These are phyloP conservation scores for Drosophila yooni DNA, from an alignment of 2,888 invertebrate genomes.

Conservation along the genomic window DNA sequence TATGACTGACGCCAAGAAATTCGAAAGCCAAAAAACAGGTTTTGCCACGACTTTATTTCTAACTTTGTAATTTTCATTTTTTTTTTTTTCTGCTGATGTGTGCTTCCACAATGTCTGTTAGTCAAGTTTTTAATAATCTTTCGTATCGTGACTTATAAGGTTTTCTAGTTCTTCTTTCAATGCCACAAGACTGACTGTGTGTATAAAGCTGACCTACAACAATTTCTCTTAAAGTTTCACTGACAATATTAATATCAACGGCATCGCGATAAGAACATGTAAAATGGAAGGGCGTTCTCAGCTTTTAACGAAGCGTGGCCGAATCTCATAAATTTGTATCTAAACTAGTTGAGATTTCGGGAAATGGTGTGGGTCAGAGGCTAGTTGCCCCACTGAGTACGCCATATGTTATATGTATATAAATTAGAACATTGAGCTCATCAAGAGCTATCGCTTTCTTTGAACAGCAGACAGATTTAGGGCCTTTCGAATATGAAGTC, in stretches of 20 bases:
- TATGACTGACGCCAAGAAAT: conserved; percentile 48
- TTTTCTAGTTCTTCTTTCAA: conserved; percentile 22
- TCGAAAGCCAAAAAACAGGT: conserved; percentile 56
- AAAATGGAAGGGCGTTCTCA: not conserved
- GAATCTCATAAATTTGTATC: not conserved
- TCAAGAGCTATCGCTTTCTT: not conserved
- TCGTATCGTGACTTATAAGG: conserved; percentile 29
- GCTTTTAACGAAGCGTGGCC: not conserved
- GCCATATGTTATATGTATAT: not conserved
- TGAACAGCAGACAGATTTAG: not conserved
- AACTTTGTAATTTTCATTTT: conserved; percentile 11
- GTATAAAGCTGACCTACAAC: conserved; percentile 18
- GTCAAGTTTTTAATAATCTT: conserved; percentile 27
- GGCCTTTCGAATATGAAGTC: not conserved
- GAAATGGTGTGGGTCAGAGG: not conserved
- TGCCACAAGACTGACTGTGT: conserved; percentile 8
- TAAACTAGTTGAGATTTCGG: not conserved
- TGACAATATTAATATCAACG: conserved; percentile 2
- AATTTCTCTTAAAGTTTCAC: conserved; percentile 1
- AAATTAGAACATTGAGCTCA: not conserved
- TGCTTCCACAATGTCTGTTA: not conserved
- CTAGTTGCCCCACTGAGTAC: not conserved
- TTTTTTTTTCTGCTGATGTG: conserved; percentile 7
- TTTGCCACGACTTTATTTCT: conserved; percentile 37
- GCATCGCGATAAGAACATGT: conserved; percentile 23